Conservation (phyloP, 2,888 invertebrate species). For the Ormyrus thymus region DNA sequence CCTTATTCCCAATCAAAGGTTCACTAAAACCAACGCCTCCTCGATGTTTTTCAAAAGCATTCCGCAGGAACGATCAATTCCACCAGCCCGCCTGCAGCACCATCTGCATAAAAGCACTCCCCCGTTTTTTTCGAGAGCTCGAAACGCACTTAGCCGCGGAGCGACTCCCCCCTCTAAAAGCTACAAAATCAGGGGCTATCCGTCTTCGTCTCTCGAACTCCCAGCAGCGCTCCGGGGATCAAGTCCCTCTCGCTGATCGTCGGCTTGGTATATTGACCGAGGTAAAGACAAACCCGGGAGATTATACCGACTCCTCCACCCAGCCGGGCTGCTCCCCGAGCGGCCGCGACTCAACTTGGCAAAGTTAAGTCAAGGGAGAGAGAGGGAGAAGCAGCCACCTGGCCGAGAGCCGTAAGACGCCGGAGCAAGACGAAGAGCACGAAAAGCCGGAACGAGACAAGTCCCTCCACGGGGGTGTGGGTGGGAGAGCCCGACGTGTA, state of each 20-base stretch:
- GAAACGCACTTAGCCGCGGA: too few relatives aligned
- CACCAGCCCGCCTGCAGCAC: too few relatives aligned
- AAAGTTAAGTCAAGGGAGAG: constrained; percentile 32
- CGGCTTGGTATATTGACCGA: constrained; percentile 35
- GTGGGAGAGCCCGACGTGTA: not conserved
- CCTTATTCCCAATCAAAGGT: too few relatives aligned
- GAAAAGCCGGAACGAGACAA: not conserved
- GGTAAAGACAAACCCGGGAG: constrained; percentile 46
- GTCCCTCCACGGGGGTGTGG: not conserved
- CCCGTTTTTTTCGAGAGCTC: too few relatives aligned
- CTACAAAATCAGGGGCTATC: not conserved
- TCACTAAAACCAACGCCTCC: too few relatives aligned
- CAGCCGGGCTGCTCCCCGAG: not conserved
- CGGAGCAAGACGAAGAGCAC: constrained; percentile 8
- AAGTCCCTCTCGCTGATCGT: constrained; percentile 26
- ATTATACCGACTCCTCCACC: constrained; percentile 30
- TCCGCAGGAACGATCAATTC: too few relatives aligned
- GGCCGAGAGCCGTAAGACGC: constrained; percentile 2
- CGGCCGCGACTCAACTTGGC: constrained; percentile 20
- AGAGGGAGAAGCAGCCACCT: not conserved
- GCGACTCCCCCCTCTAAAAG: too few relatives aligned
- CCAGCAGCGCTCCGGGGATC: not conserved
- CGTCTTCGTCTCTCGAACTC: not conserved
- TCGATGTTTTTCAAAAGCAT: too few relatives aligned
- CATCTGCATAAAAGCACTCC: too few relatives aligned